Base-by-base conservation (phyloP, 37 sponge, comb jelly and placozoan genomes). In the Tethya wilhelma region DNA sequence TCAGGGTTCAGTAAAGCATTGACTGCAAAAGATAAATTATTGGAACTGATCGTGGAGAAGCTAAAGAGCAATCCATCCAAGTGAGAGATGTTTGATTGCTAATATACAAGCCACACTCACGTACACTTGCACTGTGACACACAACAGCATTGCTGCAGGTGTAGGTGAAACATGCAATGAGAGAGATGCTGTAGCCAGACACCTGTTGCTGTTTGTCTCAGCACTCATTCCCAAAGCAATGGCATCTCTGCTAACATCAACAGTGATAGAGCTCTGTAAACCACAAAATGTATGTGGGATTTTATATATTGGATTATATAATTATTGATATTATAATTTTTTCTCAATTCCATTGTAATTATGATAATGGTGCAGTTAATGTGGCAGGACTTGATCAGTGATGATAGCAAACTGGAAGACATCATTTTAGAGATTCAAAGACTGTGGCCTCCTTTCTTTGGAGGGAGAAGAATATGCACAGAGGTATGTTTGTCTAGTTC, bases 181-280 rank as follows among this genome's bases (percentile, higher is more conserved):
- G 17, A 65, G 32, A 26, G 90, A 86, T 22, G 73, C 67, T 19
- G 81, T 46, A 4, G 71, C 74, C 11, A 44, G 28, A 2, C 86
- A 96, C 62, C 44, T 96, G 0, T 79, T 96, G 1, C 71, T 96
- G 38, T 96, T 93, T 59, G 72, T 93, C 12, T 90, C 97, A 29
- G 97, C 97, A 6, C 79, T 96, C 72, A 89, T 90, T 69, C 97
- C 97, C 9, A 96, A 96, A 42, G 94, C 94, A 12, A 58, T 96
- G 44, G 81, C 85, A 11, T 90, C 94, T n/a, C 65, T 96, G 17
- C 69, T 96, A 30, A 90, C 94, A 2, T 93, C 97, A 26, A 41
- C 84, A 20, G 63, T 90, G 34, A 38, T 96, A 4, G 91, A 93
- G 57, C 73, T 93, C 29, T 79, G 78, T 20, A 80, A 84, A 28